Conservation (phyloP, 2,797 vertebrate species). For the Macrochelys suwanniensis region DNA sequence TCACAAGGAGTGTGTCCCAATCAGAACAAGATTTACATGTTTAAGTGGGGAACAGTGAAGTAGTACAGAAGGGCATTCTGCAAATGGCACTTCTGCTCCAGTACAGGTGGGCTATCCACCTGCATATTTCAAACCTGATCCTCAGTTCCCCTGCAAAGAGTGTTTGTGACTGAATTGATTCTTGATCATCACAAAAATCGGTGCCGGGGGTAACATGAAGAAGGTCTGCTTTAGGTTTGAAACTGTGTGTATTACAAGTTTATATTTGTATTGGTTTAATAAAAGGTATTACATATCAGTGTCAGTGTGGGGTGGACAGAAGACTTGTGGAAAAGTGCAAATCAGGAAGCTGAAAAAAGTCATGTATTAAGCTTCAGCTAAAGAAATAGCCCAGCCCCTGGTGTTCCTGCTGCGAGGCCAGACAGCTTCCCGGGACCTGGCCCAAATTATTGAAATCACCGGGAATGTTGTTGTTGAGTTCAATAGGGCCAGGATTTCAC, state of each 20-base stretch:
- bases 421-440: neutral
- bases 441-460: neutral
- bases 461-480: neutral
- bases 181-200: neutral
- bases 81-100: neutral
- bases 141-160: neutral
- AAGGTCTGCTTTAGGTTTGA: neutral
- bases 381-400: neutral
- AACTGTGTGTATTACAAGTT: fast-evolving
- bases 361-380: neutral
- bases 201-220: neutral
- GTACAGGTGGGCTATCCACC: neutral
- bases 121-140: neutral
- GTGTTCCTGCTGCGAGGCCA: neutral
- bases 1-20: conserved; percentile 13
- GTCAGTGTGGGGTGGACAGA: neutral
- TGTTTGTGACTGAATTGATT: neutral
- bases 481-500: neutral
- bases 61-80: neutral
- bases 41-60: conserved; percentile 16
- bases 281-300: neutral
- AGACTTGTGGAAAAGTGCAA: neutral
- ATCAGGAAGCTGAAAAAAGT: neutral
- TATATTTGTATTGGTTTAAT: neutral
- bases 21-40: conserved; percentile 38